These are phyloP conservation scores for Urechis unicinctus DNA, from an alignment of 2,888 invertebrate genomes.

Conservation along the genomic window DNA sequence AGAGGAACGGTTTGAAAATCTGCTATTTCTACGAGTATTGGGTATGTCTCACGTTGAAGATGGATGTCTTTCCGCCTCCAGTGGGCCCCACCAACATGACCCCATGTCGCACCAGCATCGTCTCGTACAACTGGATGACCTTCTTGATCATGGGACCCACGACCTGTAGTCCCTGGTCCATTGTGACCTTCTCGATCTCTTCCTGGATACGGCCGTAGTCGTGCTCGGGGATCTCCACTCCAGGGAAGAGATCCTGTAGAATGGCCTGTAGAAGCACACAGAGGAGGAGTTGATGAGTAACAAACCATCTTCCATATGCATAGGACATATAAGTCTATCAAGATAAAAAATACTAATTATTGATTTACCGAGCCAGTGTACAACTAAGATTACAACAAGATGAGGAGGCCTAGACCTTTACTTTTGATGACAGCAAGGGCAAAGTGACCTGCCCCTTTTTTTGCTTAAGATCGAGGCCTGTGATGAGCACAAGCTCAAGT, in stretches of 20 bases:
- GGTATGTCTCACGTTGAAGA: conserved; percentile 62
- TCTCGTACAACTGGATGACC: conserved; percentile 80
- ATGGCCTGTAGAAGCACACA: conserved; percentile 60
- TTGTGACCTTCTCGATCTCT: conserved; percentile 56
- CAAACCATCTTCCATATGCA: too few relatives aligned
- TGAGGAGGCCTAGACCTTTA: too few relatives aligned
- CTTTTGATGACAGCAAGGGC: too few relatives aligned
- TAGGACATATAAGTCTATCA: too few relatives aligned
- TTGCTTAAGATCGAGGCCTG: too few relatives aligned
- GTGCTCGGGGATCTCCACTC: conserved; percentile 68
- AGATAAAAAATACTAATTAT: too few relatives aligned
- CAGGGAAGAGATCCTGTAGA: conserved; percentile 82
- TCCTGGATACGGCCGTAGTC: conserved; percentile 69
- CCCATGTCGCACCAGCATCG: conserved; percentile 84
- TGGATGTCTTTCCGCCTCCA: conserved; percentile 76
- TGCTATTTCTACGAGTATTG: too few relatives aligned
- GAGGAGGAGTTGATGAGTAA: neutral
- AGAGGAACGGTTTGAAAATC: too few relatives aligned
- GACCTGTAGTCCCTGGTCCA: conserved; percentile 57
- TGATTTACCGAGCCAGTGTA: too few relatives aligned
- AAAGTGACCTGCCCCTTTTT: too few relatives aligned
- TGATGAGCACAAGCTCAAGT: too few relatives aligned
- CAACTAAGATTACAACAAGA: too few relatives aligned
- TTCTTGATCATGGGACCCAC: conserved; percentile 70
- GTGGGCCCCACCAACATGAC: conserved; percentile 89